A percentile compares a stretch with the other conserved stretches of the same genome.
These are phyloP conservation scores for Heloderma charlesbogerti DNA, from an alignment of 2,113 vertebrate species.

Conservation along the genomic window DNA sequence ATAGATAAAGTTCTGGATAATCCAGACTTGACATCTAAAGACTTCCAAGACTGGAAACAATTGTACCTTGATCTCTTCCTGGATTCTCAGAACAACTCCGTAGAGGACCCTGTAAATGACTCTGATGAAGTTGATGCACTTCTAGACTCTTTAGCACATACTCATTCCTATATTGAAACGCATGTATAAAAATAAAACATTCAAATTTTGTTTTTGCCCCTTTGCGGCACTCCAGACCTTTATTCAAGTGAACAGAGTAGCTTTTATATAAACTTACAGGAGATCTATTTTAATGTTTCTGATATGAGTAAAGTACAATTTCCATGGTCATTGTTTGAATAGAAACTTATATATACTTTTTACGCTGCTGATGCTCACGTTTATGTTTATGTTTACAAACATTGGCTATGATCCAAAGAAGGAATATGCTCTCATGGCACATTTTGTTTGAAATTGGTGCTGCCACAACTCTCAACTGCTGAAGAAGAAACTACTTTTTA, in stretches of 20 bases:
- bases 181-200: constrained; percentile 85
- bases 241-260: constrained; percentile 70
- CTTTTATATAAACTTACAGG: constrained; percentile 75
- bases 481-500: neutral
- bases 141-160: constrained; percentile 90
- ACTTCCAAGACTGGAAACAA: constrained; percentile 97
- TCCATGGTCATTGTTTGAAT: constrained; percentile 68
- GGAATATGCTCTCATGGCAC: constrained; percentile 46
- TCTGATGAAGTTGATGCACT: constrained; percentile 84
- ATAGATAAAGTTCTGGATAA: constrained; percentile 96
- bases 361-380: constrained; percentile 73
- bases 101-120: constrained; percentile 76
- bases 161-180: constrained; percentile 98
- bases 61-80: constrained; percentile 94
- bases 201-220: constrained; percentile 34
- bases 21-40: constrained; percentile 93
- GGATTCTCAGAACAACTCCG: constrained; percentile 80
- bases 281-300: constrained; percentile 81
- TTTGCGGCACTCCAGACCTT: constrained; percentile 62
- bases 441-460: constrained; percentile 9
- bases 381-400: constrained; percentile 74
- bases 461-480: neutral
- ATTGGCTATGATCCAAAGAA: constrained; percentile 17
- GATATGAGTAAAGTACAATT: constrained; percentile 74
- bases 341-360: constrained; percentile 83